phyloP scores from a whole-genome alignment of 2,113 vertebrate species.

The Girardinichthys multiradiatus region DNA sequence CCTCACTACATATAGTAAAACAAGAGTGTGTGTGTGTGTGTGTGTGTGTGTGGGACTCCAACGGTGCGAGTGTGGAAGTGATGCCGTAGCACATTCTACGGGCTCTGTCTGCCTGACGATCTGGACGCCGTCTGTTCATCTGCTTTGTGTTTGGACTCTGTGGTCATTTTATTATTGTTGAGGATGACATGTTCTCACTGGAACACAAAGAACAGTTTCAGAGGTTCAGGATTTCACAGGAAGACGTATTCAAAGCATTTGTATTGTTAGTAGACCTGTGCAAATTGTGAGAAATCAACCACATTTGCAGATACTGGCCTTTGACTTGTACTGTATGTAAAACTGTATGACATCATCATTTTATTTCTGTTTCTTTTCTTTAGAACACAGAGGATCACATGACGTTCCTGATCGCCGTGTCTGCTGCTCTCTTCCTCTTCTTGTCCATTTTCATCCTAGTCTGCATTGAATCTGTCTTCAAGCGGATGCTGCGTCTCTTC shows the following conservation, averaged over 20 bases:
- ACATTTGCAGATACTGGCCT: too few species aligned
- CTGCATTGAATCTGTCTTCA: slow-evolving; percentile 95
- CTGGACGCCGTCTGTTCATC: slow-evolving; percentile 47
- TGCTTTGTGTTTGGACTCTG: slow-evolving; percentile 21
- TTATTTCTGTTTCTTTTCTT: slow-evolving; percentile 37
- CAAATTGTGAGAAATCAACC: neutral
- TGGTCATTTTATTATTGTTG: slow-evolving; percentile 8
- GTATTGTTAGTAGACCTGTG: neutral
- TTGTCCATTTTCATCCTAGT: slow-evolving; percentile 96
- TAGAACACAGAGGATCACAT: slow-evolving; percentile 92
- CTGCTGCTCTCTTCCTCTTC: slow-evolving; percentile 95
- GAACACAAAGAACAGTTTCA: neutral
- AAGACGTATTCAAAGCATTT: neutral
- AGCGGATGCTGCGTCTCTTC: slow-evolving; percentile 93
- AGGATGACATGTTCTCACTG: slow-evolving; percentile 13
- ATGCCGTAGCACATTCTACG: slow-evolving; percentile 71
- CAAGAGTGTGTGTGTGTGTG: slow-evolving; percentile 35
- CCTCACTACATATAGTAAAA: too few species aligned
- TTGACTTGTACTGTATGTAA: neutral
- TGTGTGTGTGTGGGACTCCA: slow-evolving; percentile 66
- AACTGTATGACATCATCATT: neutral
- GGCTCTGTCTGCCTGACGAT: slow-evolving; percentile 66
- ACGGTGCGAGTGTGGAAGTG: slow-evolving; percentile 59
- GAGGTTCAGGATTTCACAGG: neutral
- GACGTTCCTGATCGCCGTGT: slow-evolving; percentile 95